Base-by-base conservation (phyloP, 1,140 invertebrate species). In the Drosophila burlai region DNA sequence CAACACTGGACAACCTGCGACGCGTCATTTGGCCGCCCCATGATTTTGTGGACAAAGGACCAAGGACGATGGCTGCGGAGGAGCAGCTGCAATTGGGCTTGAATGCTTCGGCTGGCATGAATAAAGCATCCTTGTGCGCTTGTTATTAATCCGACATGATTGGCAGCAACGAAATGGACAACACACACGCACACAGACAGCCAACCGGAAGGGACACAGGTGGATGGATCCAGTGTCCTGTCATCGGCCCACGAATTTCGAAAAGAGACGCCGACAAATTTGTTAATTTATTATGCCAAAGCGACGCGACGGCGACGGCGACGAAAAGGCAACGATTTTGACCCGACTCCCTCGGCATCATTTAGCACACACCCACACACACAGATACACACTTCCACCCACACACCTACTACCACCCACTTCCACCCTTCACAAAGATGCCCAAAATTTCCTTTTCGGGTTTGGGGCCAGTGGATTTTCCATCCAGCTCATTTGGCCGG, bases 121-220 rank as follows among this genome's bases (percentile, higher is more conserved):
- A 87, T 86, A 87, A 87, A 87, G 80, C 83, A 83, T 79, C 67
- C 63, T 54, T 58, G 64, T 59, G 43, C 47, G 50, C 62, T 57
- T 90, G 85, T 90, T 90, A 90, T 90, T 90, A 90, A 90, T 90
- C 85, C 85, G 72, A 76, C 85, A 85, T 90, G 85, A 90, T 90
- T 90, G 85, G 85, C 85, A 90, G 85, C 81, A 85, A 66, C 75
- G 69, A 82, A 90, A 87, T 87, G 84, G 77, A 87, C 83, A 87
- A 42, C 75, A 40, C 74, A 59, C 40, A 62, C 63, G 58, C 42
- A 62, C 42, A 36, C 24, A 38, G n/a, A 66, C 38, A 34, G 13
- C 4, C n/a, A 38, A 26, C 63, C 40, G 45, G 69, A 66, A 62
- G 52, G 85, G 82, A 82, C 85, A 74, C 85, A 90, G 85, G 85